Base-by-base conservation (phyloP, 1,140 invertebrate genomes). In the Aphidius ervi region DNA sequence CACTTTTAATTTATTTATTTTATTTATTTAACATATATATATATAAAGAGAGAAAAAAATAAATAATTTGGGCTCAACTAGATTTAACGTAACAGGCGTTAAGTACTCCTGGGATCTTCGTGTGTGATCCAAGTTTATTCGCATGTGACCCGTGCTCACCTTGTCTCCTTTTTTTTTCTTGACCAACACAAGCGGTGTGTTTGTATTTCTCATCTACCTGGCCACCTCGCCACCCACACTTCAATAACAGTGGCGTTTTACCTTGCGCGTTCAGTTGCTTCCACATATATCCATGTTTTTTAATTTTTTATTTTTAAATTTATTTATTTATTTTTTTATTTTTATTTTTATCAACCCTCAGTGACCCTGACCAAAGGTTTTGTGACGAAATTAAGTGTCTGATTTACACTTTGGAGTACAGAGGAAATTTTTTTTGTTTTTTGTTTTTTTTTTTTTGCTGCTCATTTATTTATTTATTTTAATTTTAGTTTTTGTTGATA, bases 131-230 rank as follows among this genome's bases (percentile, higher is more conserved):
- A 6, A 57, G 60, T 62, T 50, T 62, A 62, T 62, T 62, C 60
- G 46, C 59, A 56, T 54, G 47, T 58, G 56, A 46, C 50, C 59
- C 52, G 48, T 48, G 46, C 53, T 61, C 63, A 58, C 46, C 45
- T 58, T 43, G n/a, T 47, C 43, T 52, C 58, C 41, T n/a, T 53
- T 48, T 61, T 53, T 49, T 41, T 42, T 43, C 64, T 67, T 68
- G 58, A 57, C 58, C 23, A 31, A 58, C 49, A 55, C 64, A 46
- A 57, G 66, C 61, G 62, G 55, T 55, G 68, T 73, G 74, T 75
- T 78, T 78, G 71, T 72, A 71, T 71, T 77, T 78, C 70, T 74
- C 74, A 73, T 78, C 72, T 72, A 71, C 46, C 5, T 41, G 41
- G 41, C 69, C 74, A 54, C 52, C 52, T 64, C 57, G 73, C 66